phyloP scores from a whole-genome alignment of 2,113 vertebrate genomes.

The Brienomyrus longianalis region DNA sequence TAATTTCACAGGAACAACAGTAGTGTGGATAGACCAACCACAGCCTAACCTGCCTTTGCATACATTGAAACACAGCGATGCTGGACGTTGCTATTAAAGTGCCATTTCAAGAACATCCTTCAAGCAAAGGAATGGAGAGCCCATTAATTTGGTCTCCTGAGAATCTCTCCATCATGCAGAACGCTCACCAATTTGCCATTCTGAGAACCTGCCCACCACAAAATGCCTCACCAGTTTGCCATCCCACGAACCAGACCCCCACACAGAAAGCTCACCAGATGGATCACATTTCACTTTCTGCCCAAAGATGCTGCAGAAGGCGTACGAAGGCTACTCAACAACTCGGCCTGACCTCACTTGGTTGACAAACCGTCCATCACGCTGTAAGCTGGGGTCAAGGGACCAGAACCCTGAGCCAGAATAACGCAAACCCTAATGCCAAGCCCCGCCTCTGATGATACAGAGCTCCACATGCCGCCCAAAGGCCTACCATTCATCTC shows the following conservation, averaged over 20 bases:
- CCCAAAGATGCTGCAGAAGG: neutral
- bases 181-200: neutral
- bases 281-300: neutral
- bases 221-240: neutral
- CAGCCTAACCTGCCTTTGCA: neutral
- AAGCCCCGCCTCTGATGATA: neutral
- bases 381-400: neutral
- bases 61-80: neutral
- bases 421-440: neutral
- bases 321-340: neutral
- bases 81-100: neutral
- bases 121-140: neutral
- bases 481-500: neutral
- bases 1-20: neutral
- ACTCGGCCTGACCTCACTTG: neutral
- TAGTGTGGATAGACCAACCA: neutral
- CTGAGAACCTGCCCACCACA: neutral
- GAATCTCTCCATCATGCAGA: neutral
- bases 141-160: neutral
- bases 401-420: neutral
- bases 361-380: neutral
- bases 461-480: neutral
- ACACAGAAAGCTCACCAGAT: neutral
- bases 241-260: neutral
- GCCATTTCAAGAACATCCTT: neutral